Evolutionary conservation across 2,113 vertebrate genomes (phyloP), one percentile per base, ranked within the genome.

Genomic region (Struthidea cinerea): DNA sequence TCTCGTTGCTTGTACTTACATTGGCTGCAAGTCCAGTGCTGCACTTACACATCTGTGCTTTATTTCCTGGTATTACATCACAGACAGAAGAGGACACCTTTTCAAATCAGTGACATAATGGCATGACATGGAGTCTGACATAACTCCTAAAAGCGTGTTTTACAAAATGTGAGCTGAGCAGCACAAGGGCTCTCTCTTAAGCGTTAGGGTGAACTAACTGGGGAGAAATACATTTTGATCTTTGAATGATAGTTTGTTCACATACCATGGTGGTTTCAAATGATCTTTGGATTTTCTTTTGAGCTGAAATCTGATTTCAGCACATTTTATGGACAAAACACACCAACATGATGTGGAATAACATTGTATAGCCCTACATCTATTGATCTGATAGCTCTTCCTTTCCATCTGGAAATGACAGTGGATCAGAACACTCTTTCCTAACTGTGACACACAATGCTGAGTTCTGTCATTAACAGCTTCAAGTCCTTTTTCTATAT

Each of bases 21-120:
- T 3, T 41, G 79, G 14, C 18, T 46, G 5, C 14, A 16, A 68
- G 33, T 30, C 37, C 44, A 15, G 32, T 11, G 26, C 10, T 60
- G 7, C 7, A 4, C 21, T 1, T 24, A 6, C 16, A 15, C 11
- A 13, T 1, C 1, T 1, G 17, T 41, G 19, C 20, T 87, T 74
- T 55, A 9, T 42, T 47, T 28, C 20, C 50, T 78, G 56, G 21
- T 1, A 2, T 39, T 65, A 12, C 11, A 59, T 33, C 47, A 24
- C 10, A 0, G 0, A 0, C 2, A 3, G 21, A 78, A 39, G 28
- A 30, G 42, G 9, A 21, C 3, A 26, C 14, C 22, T 81, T 75
- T 67, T 59, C 42, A 84, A 81, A 63, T n/a, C 26, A 41, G 46
- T 46, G 59, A 28, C 42, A 13, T 26, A 69, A 86, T 35, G 7